phyloP scores from a whole-genome alignment of 2,113 vertebrate genomes.

The Erythrocercus mccallii region DNA sequence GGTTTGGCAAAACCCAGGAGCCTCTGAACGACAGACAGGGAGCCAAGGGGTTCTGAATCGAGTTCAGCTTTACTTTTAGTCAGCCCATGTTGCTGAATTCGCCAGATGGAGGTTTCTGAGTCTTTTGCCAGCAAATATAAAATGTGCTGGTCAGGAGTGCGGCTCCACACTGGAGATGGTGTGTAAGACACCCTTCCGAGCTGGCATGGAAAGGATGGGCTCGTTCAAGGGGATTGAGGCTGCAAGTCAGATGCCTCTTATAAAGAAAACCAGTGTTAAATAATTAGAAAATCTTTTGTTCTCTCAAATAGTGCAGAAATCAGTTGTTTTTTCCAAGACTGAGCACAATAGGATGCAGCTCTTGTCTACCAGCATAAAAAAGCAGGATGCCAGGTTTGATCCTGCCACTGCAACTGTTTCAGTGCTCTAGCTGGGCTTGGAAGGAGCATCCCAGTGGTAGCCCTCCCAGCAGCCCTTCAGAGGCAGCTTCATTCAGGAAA shows the following conservation, averaged over 20 bases:
- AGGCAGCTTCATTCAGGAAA: background rate
- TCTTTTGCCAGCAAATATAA: background rate
- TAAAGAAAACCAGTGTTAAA: background rate
- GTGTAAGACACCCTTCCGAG: background rate
- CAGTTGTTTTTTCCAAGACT: background rate
- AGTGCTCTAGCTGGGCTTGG: fast-evolving
- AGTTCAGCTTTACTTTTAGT: background rate
- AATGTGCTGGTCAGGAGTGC: background rate
- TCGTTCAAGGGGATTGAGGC: background rate
- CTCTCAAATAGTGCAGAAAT: background rate
- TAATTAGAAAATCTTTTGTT: background rate
- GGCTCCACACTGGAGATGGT: fast-evolving
- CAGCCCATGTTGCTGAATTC: background rate
- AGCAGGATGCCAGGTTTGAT: background rate
- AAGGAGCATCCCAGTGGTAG: background rate
- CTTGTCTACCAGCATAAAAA: background rate
- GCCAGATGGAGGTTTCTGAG: background rate
- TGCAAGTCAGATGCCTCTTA: background rate
- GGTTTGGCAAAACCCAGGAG: background rate
- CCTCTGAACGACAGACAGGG: background rate
- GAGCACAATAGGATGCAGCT: background rate
- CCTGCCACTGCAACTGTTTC: fast-evolving
- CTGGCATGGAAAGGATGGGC: background rate
- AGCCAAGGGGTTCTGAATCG: fast-evolving
- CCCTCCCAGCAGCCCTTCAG: background rate